Percentiles rank a stretch among this genome's conserved stretches.
phyloP scores from a whole-genome alignment of 2,888 invertebrate species.

The Venusia cambrica region DNA sequence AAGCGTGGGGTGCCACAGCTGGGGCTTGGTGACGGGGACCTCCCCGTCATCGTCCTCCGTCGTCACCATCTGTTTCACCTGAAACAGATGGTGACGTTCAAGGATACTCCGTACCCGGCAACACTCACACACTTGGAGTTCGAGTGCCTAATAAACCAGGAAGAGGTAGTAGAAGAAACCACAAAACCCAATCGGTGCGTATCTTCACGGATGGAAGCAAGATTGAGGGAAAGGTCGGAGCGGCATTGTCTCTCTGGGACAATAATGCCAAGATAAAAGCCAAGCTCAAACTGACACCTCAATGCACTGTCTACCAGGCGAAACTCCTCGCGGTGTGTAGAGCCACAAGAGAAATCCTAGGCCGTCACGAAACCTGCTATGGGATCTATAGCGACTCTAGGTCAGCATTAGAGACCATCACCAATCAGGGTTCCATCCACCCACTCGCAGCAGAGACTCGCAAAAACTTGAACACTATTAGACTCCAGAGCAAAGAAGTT shows the following conservation, averaged over 20 bases:
- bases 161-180: neutral
- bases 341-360: neutral
- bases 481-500: neutral
- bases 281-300: conserved; percentile 6
- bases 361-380: neutral
- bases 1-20: conserved; percentile 1
- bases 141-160: conserved; percentile 6
- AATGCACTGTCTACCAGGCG: conserved; percentile 13
- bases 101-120: conserved; percentile 7
- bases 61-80: too few relatives aligned
- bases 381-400: conserved; percentile 13
- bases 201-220: conserved; percentile 20
- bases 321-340: conserved; percentile 6
- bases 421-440: neutral
- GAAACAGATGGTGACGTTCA: neutral
- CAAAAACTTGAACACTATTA: neutral
- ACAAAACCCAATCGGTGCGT: neutral
- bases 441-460: conserved; percentile 6
- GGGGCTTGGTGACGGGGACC: neutral
- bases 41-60: too few relatives aligned
- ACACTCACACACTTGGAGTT: conserved; percentile 3
- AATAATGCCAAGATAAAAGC: too few relatives aligned
- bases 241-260: conserved; percentile 5
- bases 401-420: neutral
- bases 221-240: conserved; percentile 13